These are phyloP conservation scores for Drosophila subquinaria DNA, from an alignment of 2,888 invertebrate genomes.

Conservation along the genomic window DNA sequence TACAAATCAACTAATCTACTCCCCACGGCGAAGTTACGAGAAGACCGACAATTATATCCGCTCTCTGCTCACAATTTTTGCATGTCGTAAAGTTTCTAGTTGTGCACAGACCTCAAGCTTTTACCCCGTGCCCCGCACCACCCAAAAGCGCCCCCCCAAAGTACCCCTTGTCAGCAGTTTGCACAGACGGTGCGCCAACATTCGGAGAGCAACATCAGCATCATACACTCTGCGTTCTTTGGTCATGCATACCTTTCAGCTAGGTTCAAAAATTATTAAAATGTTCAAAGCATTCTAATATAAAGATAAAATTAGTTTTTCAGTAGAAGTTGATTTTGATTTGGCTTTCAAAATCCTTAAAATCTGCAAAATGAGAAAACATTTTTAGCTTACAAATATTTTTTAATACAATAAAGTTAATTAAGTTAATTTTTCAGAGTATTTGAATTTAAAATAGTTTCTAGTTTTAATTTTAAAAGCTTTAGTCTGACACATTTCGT, in stretches of 20 bases:
- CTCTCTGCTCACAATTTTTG: constrained; percentile 82
- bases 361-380: too few species aligned
- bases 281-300: too few species aligned
- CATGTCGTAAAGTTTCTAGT: constrained; percentile 81
- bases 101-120: constrained; percentile 66
- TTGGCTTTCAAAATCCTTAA: too few species aligned
- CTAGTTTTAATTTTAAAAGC: too few species aligned
- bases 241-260: constrained; percentile 3
- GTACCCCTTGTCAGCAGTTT: constrained; percentile 11
- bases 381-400: too few species aligned
- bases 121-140: neutral
- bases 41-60: constrained; percentile 83
- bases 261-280: neutral
- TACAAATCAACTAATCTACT: constrained; percentile 82
- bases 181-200: constrained; percentile 45
- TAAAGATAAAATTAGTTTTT: too few species aligned
- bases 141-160: neutral
- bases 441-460: too few species aligned
- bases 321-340: too few species aligned
- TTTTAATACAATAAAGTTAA: too few species aligned
- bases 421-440: too few species aligned
- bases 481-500: too few species aligned
- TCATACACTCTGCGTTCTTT: constrained; percentile 28
- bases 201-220: constrained; percentile 30
- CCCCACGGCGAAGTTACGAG: constrained; percentile 82